Evolutionary conservation across 2,113 vertebrate species (phyloP).

Genomic region (Malurus cyaneus): DNA sequence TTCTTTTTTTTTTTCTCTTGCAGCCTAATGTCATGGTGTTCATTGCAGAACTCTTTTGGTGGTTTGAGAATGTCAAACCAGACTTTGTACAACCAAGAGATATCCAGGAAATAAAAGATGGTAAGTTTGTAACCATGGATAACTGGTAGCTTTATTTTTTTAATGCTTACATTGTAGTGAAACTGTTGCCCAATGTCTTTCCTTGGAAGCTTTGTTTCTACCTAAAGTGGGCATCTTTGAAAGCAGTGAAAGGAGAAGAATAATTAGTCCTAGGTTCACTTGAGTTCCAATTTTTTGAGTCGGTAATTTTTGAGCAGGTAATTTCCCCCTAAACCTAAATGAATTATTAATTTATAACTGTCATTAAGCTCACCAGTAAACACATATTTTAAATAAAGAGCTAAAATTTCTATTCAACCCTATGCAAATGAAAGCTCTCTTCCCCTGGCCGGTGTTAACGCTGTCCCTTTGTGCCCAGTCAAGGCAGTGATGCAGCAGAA

Average conservation of each 20-base stretch:
- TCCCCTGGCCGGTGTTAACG: not conserved
- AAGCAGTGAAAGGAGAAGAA: not conserved
- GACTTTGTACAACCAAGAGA: slow-evolving; percentile 93
- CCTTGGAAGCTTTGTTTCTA: not conserved
- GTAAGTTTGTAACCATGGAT: slow-evolving; percentile 57
- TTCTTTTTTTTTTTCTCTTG: not conserved
- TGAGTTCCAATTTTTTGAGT: not conserved
- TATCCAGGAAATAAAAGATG: slow-evolving; percentile 87
- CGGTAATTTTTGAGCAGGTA: not conserved
- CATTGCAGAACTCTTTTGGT: slow-evolving; percentile 96
- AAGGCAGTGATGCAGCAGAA: slow-evolving; percentile 83
- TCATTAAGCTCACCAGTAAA: not conserved
- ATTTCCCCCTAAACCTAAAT: not conserved
- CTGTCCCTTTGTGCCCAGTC: slow-evolving; percentile 65
- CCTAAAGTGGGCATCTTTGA: not conserved
- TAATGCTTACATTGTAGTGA: not conserved
- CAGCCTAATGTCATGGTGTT: slow-evolving; percentile 93
- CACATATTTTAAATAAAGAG: not conserved
- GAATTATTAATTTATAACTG: not conserved
- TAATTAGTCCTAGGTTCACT: not conserved
- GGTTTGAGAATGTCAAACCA: slow-evolving; percentile 93
- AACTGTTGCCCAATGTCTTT: not conserved
- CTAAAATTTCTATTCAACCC: not conserved
- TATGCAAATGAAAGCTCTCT: not conserved
- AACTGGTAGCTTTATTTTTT: not conserved